Evolutionary conservation across 2,113 vertebrate species (phyloP), one percentile per base, ranked within the genome.

Genomic region (Urocitellus parryii): DNA sequence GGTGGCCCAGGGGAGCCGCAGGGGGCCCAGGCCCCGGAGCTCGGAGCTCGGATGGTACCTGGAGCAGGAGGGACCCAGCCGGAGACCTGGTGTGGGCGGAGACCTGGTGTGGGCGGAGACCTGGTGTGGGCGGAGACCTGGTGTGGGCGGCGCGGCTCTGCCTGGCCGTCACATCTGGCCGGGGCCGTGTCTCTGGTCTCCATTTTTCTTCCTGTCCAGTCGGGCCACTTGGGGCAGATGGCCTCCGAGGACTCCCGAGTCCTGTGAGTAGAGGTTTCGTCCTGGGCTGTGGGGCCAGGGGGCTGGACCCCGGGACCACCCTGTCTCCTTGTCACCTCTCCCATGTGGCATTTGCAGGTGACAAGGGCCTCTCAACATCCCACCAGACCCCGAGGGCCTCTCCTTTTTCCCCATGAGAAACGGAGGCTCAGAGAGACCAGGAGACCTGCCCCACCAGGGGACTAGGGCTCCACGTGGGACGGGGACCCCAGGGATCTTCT

Each of bases 41-140:
- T 86, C 22, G 1, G 18, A 5, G 12, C 1, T n/a, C n/a, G n/a
- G n/a, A n/a, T n/a, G n/a, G 0, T 51, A 10, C 0, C 0, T n/a
- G 39, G 24, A 37, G 8, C 16, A n/a, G 78, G 84, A 77, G 45
- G 53, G 22, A 7, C 18, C 14, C 0, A 5, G 65, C 8, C 20
- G 37, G 58, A 63, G 42, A 20, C 24, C 20, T 0, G 4, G 56
- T 24, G 27, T n/a, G n/a, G n/a, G n/a, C n/a, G n/a, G n/a, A 63
- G 42, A 20, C 18, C 20, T 0, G 4, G 56, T 24, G 27, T 20
- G 25, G 63, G 39, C 24, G 25, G 76, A 63, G 42, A 20, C 18
- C 20, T 0, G 4, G 56, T 24, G 27, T 20, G 25, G 63, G 39
- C 20, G 37, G 58, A 63, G 42, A 20, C 18, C 20, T 0, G 4